Conservation (phyloP, 2,113 vertebrate species). For the Gopherus evgoodei region DNA sequence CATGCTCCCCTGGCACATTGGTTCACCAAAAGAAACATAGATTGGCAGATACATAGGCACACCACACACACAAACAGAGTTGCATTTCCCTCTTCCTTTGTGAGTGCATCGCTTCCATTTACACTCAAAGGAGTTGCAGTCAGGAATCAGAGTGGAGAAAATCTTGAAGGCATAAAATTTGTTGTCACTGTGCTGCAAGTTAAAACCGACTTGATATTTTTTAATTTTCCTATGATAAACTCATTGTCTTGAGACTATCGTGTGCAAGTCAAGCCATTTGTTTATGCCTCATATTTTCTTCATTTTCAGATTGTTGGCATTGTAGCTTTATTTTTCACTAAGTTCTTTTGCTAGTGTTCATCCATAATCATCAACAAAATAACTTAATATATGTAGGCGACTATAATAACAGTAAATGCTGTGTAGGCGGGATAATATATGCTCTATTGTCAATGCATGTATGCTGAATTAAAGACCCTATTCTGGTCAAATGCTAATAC, state of each 20-base stretch:
- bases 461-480: slow-evolving; percentile 24
- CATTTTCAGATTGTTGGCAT: slow-evolving; percentile 3
- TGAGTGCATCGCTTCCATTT: not conserved
- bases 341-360: slow-evolving; percentile 19
- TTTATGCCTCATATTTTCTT: slow-evolving; percentile 19
- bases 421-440: slow-evolving; percentile 54
- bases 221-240: not conserved
- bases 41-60: not conserved
- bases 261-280: slow-evolving; percentile 38
- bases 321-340: slow-evolving; percentile 13
- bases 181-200: not conserved
- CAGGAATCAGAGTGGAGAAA: not conserved
- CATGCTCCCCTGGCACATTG: slow-evolving; percentile 25
- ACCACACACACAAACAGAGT: not conserved
- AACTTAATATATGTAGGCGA: slow-evolving; percentile 54
- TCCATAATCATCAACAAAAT: slow-evolving; percentile 46
- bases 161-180: not conserved
- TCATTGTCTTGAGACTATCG: not conserved
- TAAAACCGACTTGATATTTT: not conserved
- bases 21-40: not conserved
- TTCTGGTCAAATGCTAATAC: slow-evolving; percentile 55
- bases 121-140: not conserved
- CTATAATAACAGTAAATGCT: slow-evolving; percentile 51
- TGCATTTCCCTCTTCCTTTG: not conserved
- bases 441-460: not conserved